Percentiles rank a stretch among this genome's conserved stretches.
These are phyloP conservation scores for Cryptus viduatorius DNA, from an alignment of 2,888 invertebrate genomes.

Conservation along the genomic window DNA sequence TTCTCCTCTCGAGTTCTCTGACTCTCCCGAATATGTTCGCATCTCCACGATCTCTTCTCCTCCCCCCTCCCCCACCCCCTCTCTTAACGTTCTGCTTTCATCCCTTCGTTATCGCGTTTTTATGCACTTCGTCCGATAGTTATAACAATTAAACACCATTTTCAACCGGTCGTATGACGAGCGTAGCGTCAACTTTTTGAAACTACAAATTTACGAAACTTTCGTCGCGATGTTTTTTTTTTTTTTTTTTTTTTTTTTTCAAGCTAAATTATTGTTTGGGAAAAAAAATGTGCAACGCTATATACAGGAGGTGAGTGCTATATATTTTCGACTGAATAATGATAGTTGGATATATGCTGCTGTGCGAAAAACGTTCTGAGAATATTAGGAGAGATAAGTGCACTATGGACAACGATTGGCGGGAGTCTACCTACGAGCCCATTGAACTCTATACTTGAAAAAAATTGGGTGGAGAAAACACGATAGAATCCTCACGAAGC, in stretches of 20 bases:
- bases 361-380: neutral
- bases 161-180: neutral
- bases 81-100: neutral
- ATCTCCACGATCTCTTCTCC: slow-evolving; percentile 10
- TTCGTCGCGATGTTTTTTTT: no score
- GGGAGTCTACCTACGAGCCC: slow-evolving; percentile 17
- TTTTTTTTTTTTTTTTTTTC: no score
- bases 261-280: no score
- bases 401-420: slow-evolving; percentile 3
- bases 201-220: no score
- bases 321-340: neutral
- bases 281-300: neutral
- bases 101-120: slow-evolving; percentile 2
- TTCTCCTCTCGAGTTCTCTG: slow-evolving; percentile 2
- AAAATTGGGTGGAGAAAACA: slow-evolving; percentile 32
- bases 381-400: slow-evolving; percentile 11
- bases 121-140: slow-evolving; percentile 7
- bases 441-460: slow-evolving; percentile 43
- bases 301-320: neutral
- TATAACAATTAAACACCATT: slow-evolving; percentile 34
- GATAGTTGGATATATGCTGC: slow-evolving; percentile 5
- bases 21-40: slow-evolving; percentile 39
- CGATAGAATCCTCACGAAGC: neutral
- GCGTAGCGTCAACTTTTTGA: slow-evolving; percentile 2
- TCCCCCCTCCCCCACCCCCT: neutral